phyloP scores from a whole-genome alignment of 2,113 vertebrate species.

The Taurulus bubalis region DNA sequence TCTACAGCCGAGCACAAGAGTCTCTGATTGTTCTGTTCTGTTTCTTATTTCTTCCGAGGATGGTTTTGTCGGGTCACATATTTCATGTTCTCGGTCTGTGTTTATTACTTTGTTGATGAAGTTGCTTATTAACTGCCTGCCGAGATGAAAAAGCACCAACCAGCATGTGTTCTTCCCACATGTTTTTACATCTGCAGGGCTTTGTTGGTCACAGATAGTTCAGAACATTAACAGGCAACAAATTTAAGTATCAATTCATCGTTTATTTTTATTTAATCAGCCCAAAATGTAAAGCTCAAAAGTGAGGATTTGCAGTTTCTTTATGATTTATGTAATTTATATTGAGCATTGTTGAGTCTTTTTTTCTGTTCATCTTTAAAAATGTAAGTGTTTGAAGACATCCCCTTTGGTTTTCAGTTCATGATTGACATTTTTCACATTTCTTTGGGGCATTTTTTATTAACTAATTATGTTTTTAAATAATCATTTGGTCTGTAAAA shows the following conservation, averaged over 20 bases:
- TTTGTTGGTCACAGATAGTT: not conserved
- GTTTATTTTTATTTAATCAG: not conserved
- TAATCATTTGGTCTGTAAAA: not conserved
- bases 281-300: not conserved
- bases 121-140: not conserved
- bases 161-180: not conserved
- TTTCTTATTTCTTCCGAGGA: not conserved
- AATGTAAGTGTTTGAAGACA: not conserved
- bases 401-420: not conserved
- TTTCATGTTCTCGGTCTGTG: not conserved
- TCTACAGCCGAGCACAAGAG: not conserved
- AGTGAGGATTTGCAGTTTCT: not conserved
- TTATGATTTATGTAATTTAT: not conserved
- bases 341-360: not conserved
- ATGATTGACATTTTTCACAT: not conserved
- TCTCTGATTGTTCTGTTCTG: not conserved
- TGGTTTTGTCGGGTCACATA: slow-evolving; percentile 33
- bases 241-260: not conserved
- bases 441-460: not conserved
- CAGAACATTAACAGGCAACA: not conserved
- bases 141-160: slow-evolving; percentile 1
- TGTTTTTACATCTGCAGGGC: not conserved
- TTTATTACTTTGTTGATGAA: slow-evolving; percentile 19
- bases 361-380: not conserved
- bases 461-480: not conserved